phyloP scores from a whole-genome alignment of 2,888 invertebrate genomes.

The Monopis laevigella region DNA sequence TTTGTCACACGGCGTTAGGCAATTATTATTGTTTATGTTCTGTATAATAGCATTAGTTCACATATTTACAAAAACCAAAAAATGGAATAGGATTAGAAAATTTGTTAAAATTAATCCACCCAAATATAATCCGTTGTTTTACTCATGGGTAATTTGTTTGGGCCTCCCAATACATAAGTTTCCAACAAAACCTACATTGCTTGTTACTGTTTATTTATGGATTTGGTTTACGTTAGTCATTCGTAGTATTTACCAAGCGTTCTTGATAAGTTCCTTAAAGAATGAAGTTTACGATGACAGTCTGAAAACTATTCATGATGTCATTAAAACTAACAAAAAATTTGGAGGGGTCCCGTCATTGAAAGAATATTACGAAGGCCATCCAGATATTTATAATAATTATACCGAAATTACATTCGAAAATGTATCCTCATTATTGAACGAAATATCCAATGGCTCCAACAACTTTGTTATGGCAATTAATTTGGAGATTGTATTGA shows the following conservation, averaged over 20 bases:
- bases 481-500: slow-evolving; percentile 29
- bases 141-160: slow-evolving; percentile 36
- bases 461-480: slow-evolving; percentile 34
- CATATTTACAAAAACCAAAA: slow-evolving; percentile 24
- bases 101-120: slow-evolving; percentile 25
- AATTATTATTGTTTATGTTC: slow-evolving; percentile 29
- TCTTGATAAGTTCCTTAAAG: slow-evolving; percentile 34
- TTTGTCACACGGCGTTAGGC: slow-evolving; percentile 26
- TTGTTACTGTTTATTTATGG: slow-evolving; percentile 31
- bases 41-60: slow-evolving; percentile 28
- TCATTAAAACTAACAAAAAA: slow-evolving; percentile 23
- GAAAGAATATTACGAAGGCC: slow-evolving; percentile 32
- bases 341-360: slow-evolving; percentile 32
- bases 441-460: slow-evolving; percentile 27
- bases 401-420: slow-evolving; percentile 26
- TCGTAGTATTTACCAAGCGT: slow-evolving; percentile 37
- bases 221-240: slow-evolving; percentile 37
- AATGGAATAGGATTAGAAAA: slow-evolving; percentile 24
- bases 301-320: slow-evolving; percentile 27
- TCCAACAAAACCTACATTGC: slow-evolving; percentile 27
- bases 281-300: slow-evolving; percentile 24
- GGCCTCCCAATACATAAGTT: slow-evolving; percentile 31
- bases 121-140: slow-evolving; percentile 33
- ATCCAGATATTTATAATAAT: slow-evolving; percentile 28
- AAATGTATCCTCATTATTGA: slow-evolving; percentile 22